Conservation (phyloP, 2,113 vertebrate genomes). For the Crotalus tigris region DNA sequence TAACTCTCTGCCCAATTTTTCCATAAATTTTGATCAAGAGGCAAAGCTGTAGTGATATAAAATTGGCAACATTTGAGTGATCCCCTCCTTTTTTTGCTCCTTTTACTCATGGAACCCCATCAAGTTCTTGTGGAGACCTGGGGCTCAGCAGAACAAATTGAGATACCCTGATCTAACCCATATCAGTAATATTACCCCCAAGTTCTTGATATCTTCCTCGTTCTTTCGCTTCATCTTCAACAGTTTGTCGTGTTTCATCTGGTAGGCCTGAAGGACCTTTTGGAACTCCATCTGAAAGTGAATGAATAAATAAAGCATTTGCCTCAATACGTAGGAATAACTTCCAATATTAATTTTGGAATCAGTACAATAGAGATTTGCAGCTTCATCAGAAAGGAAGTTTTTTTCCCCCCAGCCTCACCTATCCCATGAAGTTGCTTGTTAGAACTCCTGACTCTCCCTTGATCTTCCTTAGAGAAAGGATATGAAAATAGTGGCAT, state of each 20-base stretch:
- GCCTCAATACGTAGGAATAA: background rate
- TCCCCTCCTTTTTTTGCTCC: background rate
- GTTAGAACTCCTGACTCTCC: background rate
- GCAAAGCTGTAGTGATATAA: background rate
- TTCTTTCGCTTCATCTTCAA: conserved; percentile 56
- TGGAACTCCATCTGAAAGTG: conserved; percentile 72
- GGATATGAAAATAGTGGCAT: background rate
- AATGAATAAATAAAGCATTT: background rate
- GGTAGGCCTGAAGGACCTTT: conserved; percentile 68
- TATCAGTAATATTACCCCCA: conserved; percentile 68
- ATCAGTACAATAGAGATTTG: background rate
- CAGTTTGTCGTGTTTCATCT: conserved; percentile 64
- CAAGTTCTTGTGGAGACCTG: background rate
- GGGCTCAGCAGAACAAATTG: background rate
- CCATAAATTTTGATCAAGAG: background rate
- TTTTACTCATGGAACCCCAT: background rate
- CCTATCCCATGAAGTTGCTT: background rate
- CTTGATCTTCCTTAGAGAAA: background rate
- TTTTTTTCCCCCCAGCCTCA: background rate
- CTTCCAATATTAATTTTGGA: background rate
- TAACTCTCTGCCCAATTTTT: background rate
- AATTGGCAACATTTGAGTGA: background rate
- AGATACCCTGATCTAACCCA: background rate
- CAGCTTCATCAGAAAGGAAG: background rate
- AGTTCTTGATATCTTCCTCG: conserved; percentile 69